Evolutionary conservation across 2,888 invertebrate genomes (phyloP), one percentile per base, ranked within the genome.

Genomic region (Dermolepida albohirtum): DNA sequence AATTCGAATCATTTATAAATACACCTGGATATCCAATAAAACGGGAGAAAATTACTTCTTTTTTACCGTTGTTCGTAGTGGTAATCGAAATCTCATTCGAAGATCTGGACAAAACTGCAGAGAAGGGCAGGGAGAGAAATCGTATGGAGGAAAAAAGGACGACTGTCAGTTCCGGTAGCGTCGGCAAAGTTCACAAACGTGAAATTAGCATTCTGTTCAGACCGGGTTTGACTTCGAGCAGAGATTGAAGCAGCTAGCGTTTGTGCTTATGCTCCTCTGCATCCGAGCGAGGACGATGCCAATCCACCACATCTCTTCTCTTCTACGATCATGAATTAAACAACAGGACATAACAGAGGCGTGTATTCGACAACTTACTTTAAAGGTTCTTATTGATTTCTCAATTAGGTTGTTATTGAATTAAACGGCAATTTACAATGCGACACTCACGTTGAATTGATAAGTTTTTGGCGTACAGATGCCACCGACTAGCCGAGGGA

Each of bases 161-260:
- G 67, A 69, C 67, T 71, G 75, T 70, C 76, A 73, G 77, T 78
- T 78, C 78, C 78, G 78, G 77, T 77, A 75, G 69, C 63, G 67
- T 63, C 78, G 78, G 78, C 76, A 75, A 52, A 77, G 75, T 78
- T 79, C 78, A 78, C 75, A 78, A 75, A 75, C 74, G 75, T 74
- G 72, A 74, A 78, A 80, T 81, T 80, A 81, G 79, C 79, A 81
- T 81, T 81, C 81, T 72, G 74, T 73, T 74, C 79, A 78, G 77
- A 74, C 71, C 72, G 71, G 74, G 74, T 78, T 77, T 77, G 78
- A 77, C 78, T 77, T 77, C 77, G 76, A 43, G 44, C 44, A 57
- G 57, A 80, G 80, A 80, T 80, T 79, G 80, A 80, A 79, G 80
- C 41, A 43, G 64, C 63, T 40, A 66, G 66, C 57, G 59, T 40